Evolutionary conservation across 2,797 vertebrate genomes (phyloP), one percentile per base, ranked within the genome.

Genomic region (Avahi laniger): DNA sequence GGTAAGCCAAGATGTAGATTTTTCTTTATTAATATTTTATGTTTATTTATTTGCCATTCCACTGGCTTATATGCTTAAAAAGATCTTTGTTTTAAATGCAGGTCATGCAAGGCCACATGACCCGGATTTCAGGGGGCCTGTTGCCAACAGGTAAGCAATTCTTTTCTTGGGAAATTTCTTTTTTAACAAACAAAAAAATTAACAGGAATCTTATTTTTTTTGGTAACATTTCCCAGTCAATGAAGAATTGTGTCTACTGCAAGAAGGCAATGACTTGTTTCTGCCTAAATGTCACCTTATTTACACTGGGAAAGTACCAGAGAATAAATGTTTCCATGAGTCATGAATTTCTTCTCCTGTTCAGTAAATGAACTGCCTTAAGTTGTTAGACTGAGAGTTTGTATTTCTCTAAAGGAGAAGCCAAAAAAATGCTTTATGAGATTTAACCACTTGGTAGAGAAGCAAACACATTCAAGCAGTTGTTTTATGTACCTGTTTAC

Each of bases 81-180:
- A 92, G 5, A 17, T 72, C 93, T 98, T 98, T 98, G 86, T 99
- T 98, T 99, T 97, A 98, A 94, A 99, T 99, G 67, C 98, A 99
- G 99, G 99, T 99, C 98, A 99, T 97, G 98, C 99, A 81, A 99
- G 98, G 97, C 99, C 98, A 98, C 99, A 99, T 98, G 99, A 99
- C 97, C 99, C 99, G 0, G 98, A 99, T 97, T 99, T 99, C 99
- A 99, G 98, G 98, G 99, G 99, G 87, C 99, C 99, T 82, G 98
- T 99, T 98, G 98, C 98, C 75, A 99, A 99, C 97, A 99, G 99
- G 99, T 99, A 99, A 98, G 96, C 87, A 94, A 41, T 70, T 85
- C 30, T 92, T 94, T 69, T 96, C 30, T 63, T 38, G 14, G 17
- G n/a, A 89, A 57, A 9, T 97, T 96, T 93, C 9, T 94, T 90